phyloP scores from a whole-genome alignment of 2,888 invertebrate species.

The Deladenus siricidicola region DNA sequence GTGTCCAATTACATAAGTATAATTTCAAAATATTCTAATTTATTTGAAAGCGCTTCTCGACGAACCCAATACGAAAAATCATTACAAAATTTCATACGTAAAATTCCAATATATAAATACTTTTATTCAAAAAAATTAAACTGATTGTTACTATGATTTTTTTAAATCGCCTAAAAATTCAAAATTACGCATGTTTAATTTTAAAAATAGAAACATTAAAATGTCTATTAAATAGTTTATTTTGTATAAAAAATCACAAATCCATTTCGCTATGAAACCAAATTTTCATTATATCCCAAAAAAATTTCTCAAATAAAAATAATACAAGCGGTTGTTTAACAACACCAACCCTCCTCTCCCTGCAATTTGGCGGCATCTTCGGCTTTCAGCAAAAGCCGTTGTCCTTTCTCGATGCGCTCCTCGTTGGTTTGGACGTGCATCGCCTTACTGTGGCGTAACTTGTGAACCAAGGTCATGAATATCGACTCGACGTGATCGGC shows the following conservation, averaged over 20 bases:
- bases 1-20: too few relatives aligned
- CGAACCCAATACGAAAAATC: too few relatives aligned
- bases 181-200: too few relatives aligned
- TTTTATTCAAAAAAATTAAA: too few relatives aligned
- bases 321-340: constrained; percentile 26
- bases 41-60: too few relatives aligned
- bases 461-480: constrained; percentile 71
- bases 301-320: neutral
- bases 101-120: too few relatives aligned
- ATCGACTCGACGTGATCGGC: constrained; percentile 72
- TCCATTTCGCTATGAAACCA: neutral
- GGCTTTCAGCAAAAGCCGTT: constrained; percentile 47
- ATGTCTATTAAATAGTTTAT: too few relatives aligned
- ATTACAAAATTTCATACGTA: too few relatives aligned
- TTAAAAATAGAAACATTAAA: too few relatives aligned
- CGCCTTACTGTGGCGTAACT: constrained; percentile 64
- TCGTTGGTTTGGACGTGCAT: constrained; percentile 56
- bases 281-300: neutral
- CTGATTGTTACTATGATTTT: too few relatives aligned
- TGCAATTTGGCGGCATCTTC: constrained; percentile 36
- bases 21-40: too few relatives aligned
- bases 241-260: neutral
- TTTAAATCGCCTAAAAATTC: too few relatives aligned
- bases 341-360: constrained; percentile 45
- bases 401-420: constrained; percentile 40